Conservation (phyloP, 1,140 invertebrate species). For the Melipona quadrifasciata region DNA sequence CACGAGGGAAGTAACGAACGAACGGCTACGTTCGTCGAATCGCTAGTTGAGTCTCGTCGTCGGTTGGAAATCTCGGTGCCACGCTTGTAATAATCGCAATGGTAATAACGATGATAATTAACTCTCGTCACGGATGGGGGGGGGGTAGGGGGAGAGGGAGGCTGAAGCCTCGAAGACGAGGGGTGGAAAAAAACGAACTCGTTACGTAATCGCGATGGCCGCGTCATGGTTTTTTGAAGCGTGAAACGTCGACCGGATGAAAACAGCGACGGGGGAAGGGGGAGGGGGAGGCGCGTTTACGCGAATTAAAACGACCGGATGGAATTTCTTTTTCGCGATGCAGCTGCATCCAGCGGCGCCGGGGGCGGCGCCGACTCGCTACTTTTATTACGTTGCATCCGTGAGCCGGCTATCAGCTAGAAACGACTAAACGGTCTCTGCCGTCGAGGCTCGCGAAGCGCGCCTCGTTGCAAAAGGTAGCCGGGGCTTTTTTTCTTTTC, state of each 20-base stretch:
- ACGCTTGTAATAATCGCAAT: neutral
- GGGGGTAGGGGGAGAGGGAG: fast-evolving
- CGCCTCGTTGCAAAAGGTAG: constrained; percentile 7
- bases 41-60: neutral
- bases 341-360: constrained; percentile 27
- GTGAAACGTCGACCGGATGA: neutral
- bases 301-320: constrained; percentile 52
- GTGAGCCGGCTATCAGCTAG: constrained; percentile 37
- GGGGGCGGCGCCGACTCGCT: neutral
- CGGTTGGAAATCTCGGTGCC: neutral
- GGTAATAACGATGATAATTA: neutral
- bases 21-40: neutral
- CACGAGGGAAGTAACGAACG: constrained; percentile 11
- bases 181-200: neutral
- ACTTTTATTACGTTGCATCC: constrained; percentile 49
- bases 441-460: constrained; percentile 13
- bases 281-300: constrained; percentile 8
- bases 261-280: neutral
- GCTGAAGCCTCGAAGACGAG: too few species aligned
- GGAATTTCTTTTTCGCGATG: constrained; percentile 46
- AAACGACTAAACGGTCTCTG: constrained; percentile 36
- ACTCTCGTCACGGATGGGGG: neutral
- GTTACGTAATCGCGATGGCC: neutral
- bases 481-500: neutral
- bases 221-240: constrained; percentile 16